phyloP scores from a whole-genome alignment of 2,113 vertebrate species.

The Scophthalmus maximus region DNA sequence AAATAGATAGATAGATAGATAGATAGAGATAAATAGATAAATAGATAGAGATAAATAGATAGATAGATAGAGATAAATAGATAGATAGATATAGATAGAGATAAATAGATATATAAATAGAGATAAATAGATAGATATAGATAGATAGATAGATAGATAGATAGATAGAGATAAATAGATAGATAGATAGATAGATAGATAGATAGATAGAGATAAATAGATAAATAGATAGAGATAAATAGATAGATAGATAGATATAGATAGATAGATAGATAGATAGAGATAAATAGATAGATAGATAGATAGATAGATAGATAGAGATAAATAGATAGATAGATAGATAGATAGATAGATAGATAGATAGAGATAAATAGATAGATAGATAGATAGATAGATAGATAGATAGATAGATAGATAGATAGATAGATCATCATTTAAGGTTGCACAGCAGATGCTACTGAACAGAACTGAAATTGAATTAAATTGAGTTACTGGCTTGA shows the following conservation, averaged over 20 bases:
- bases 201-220: conserved; percentile 10
- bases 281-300: conserved; percentile 38
- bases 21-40: no score
- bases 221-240: conserved; percentile 1
- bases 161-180: no score
- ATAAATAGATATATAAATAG: conserved; percentile 13
- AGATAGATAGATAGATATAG: no score
- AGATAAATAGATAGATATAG: no score
- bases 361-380: no score
- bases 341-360: no score
- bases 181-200: conserved; percentile 32
- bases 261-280: conserved; percentile 24
- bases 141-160: no score
- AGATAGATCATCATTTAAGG: conserved; percentile 32
- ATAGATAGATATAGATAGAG: conserved; percentile 35
- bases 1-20: conserved; percentile 10
- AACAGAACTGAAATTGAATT: not conserved
- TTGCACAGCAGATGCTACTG: not conserved
- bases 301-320: conserved; percentile 18
- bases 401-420: not conserved
- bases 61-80: no score
- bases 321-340: no score
- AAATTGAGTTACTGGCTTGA: conserved; percentile 25
- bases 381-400: conserved; percentile 4
- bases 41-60: no score